These are phyloP conservation scores for Sylvia atricapilla DNA, from an alignment of 2,113 vertebrate species.

Conservation along the genomic window DNA sequence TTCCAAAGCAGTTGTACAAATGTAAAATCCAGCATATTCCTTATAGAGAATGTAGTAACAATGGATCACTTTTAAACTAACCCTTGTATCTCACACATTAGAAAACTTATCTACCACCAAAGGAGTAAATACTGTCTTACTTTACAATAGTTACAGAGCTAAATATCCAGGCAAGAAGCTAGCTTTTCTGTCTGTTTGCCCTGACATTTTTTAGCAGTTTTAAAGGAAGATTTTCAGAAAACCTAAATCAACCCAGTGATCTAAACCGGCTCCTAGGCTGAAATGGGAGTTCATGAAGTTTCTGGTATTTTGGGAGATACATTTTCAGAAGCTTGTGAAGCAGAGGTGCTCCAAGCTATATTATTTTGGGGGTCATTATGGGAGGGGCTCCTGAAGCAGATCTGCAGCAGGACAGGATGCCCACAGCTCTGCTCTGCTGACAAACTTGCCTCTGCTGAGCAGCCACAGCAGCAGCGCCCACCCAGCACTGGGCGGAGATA, in stretches of 20 bases:
- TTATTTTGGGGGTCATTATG: not conserved
- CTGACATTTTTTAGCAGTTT: not conserved
- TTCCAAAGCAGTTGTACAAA: not conserved
- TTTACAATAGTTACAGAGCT: not conserved
- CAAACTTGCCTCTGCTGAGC: not conserved
- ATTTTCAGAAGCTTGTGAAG: not conserved
- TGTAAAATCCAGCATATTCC: not conserved
- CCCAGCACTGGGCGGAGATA: accelerated
- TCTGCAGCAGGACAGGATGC: not conserved
- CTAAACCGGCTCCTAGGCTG: not conserved
- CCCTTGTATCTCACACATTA: not conserved
- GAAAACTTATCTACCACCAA: not conserved
- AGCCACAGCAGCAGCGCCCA: not conserved
- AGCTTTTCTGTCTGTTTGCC: not conserved
- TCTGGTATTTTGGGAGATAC: not conserved
- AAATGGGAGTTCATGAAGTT: not conserved
- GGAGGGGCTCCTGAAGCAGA: not conserved
- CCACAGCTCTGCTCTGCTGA: not conserved
- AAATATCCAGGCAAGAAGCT: not conserved
- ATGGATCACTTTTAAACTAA: not conserved
- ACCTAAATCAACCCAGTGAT: not conserved
- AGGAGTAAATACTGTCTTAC: not conserved
- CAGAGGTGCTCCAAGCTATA: not conserved
- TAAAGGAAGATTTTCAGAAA: not conserved
- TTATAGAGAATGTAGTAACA: not conserved